phyloP scores from a whole-genome alignment of 1,140 invertebrate species.

The Hyles vespertilio region DNA sequence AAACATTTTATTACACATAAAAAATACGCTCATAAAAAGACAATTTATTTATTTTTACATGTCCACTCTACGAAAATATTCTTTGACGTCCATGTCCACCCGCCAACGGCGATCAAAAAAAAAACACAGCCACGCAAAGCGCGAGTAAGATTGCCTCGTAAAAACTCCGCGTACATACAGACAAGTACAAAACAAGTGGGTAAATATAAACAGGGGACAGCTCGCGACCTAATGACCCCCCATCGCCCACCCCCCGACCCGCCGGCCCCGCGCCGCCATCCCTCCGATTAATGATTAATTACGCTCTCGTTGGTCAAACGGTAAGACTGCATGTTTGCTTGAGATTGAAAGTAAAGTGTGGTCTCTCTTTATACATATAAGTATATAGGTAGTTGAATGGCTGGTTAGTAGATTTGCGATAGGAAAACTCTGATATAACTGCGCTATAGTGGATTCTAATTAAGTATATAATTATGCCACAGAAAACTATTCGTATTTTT shows the following conservation, averaged over 20 bases:
- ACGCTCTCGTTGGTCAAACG: neutral
- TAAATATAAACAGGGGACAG: no score
- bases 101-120: constrained; percentile 51
- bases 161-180: constrained; percentile 19
- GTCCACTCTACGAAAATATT: constrained; percentile 17
- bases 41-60: no score
- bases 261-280: no score
- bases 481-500: no score
- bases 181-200: no score
- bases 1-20: no score
- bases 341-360: no score
- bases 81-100: constrained; percentile 33
- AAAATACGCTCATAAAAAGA: no score
- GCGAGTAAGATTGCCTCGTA: constrained; percentile 58
- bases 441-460: no score
- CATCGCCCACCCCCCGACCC: no score
- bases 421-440: neutral
- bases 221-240: no score
- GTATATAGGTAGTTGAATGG: constrained; percentile 18
- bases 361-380: constrained; percentile 9
- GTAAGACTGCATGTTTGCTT: neutral
- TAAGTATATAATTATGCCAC: no score
- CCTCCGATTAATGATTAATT: constrained; percentile 4
- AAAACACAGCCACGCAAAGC: constrained; percentile 41
- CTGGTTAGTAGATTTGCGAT: neutral